Evolutionary conservation across 2,888 invertebrate genomes (phyloP).

Genomic region (Ophioninae sp.): DNA sequence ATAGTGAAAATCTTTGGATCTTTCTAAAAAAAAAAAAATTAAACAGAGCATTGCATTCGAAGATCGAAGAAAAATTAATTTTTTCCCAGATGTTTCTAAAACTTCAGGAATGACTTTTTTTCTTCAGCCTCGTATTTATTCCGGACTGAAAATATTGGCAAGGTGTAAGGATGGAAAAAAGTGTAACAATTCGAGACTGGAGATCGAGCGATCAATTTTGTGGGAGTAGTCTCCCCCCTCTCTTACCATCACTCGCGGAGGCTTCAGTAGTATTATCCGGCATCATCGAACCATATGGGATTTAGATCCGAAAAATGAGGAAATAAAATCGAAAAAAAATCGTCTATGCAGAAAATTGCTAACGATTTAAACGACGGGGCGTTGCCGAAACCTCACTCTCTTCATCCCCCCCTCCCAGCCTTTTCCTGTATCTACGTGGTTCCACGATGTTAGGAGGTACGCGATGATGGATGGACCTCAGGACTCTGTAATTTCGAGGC

Average conservation of each 20-base stretch:
- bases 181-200: constrained; percentile 32
- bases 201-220: constrained; percentile 70
- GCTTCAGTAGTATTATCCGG: constrained; percentile 71
- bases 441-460: constrained; percentile 57
- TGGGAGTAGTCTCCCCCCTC: constrained; percentile 62
- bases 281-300: constrained; percentile 80
- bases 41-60: background rate
- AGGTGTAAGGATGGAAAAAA: background rate
- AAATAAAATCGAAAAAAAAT: constrained; percentile 67
- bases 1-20: too few relatives aligned
- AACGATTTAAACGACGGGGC: constrained; percentile 81
- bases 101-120: too few relatives aligned
- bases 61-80: background rate
- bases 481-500: constrained; percentile 80
- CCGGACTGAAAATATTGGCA: constrained; percentile 25
- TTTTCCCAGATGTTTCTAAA: background rate
- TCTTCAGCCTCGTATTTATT: too few relatives aligned
- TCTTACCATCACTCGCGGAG: constrained; percentile 52
- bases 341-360: constrained; percentile 81
- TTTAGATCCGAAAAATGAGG: constrained; percentile 72
- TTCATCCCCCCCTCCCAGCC: constrained; percentile 24
- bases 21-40: too few relatives aligned
- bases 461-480: constrained; percentile 78
- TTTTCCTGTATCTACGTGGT: constrained; percentile 37
- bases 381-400: constrained; percentile 71